Evolutionary conservation across 2,888 invertebrate species (phyloP).

Genomic region (Hoplodrina ambigua): DNA sequence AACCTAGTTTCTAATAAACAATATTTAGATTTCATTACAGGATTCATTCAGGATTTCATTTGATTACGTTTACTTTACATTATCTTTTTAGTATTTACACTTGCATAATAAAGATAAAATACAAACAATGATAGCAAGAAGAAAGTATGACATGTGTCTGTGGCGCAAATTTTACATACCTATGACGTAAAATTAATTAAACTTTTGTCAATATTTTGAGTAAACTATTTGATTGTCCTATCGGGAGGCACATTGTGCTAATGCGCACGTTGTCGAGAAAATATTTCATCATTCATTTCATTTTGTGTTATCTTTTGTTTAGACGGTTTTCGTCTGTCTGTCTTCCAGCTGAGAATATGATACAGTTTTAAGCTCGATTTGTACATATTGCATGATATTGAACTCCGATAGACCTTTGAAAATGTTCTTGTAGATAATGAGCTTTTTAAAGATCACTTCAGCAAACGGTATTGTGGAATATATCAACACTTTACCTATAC

Average conservation of each 20-base stretch:
- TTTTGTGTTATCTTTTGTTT: constrained; percentile 7
- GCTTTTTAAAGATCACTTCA: too few species aligned
- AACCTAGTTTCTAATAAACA: neutral
- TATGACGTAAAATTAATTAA: constrained; percentile 32
- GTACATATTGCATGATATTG: too few species aligned
- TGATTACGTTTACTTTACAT: constrained; percentile 23
- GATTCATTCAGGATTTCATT: constrained; percentile 2
- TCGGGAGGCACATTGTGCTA: constrained; percentile 5
- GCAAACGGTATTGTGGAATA: too few species aligned
- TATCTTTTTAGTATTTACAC: constrained; percentile 6
- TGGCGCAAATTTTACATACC: constrained; percentile 24
- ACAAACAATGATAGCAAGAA: constrained; percentile 42
- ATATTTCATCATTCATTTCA: constrained; percentile 4
- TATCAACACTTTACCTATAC: too few species aligned
- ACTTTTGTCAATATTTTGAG: constrained; percentile 22
- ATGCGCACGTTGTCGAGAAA: constrained; percentile 19
- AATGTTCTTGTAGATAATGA: too few species aligned
- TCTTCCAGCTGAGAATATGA: neutral
- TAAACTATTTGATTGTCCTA: constrained; percentile 30
- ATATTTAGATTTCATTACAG: constrained; percentile 25
- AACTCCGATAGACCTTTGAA: too few species aligned
- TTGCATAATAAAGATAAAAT: constrained; percentile 22
- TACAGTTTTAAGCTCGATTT: too few species aligned
- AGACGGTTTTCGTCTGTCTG: constrained; percentile 1
- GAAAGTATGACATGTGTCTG: constrained; percentile 29